phyloP scores from a whole-genome alignment of 2,888 invertebrate genomes.

The Spisula subtruncata region DNA sequence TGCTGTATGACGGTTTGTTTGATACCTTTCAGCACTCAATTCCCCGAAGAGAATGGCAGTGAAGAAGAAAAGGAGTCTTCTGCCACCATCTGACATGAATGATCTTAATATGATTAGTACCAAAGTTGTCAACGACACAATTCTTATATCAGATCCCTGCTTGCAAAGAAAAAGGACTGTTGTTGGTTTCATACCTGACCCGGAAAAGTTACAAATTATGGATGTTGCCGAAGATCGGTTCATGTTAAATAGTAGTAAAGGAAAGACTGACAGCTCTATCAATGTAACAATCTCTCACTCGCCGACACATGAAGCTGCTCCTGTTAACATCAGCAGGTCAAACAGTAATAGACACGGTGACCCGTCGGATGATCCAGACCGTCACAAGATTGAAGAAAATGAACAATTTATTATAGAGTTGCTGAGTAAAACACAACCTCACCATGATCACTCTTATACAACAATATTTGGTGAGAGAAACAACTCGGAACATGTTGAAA shows the following conservation, averaged over 20 bases:
- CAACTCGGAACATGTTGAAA: slow-evolving; percentile 68
- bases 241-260: neutral
- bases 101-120: neutral
- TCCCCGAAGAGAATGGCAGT: neutral
- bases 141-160: slow-evolving; percentile 41
- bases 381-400: slow-evolving; percentile 77
- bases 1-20: neutral
- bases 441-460: slow-evolving; percentile 84
- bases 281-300: neutral
- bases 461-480: slow-evolving; percentile 82
- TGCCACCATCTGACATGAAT: neutral
- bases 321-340: neutral
- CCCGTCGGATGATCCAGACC: slow-evolving; percentile 69
- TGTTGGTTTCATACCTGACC: slow-evolving; percentile 50
- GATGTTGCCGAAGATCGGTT: slow-evolving; percentile 33
- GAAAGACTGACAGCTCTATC: neutral
- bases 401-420: slow-evolving; percentile 82
- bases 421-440: slow-evolving; percentile 79
- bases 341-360: neutral
- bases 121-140: slow-evolving; percentile 29
- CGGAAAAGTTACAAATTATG: slow-evolving; percentile 36
- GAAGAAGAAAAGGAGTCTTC: slow-evolving; percentile 24
- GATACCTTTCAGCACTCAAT: neutral
- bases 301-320: neutral
- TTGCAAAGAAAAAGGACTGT: slow-evolving; percentile 19